Percentiles rank a stretch among this genome's conserved stretches.
These are phyloP conservation scores for Rotaria sp. DNA, from an alignment of 2,888 invertebrate species.

Conservation along the genomic window DNA sequence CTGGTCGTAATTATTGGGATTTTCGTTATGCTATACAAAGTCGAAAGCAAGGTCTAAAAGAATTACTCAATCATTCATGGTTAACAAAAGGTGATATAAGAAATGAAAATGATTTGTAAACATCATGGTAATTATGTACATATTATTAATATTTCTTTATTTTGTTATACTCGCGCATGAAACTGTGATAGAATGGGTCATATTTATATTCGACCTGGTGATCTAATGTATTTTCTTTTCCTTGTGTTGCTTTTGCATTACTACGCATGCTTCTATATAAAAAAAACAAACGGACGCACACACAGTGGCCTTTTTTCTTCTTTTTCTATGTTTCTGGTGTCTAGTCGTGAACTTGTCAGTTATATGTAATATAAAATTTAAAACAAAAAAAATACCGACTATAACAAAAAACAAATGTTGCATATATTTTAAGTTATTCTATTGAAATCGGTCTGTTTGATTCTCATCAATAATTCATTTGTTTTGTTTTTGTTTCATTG, in stretches of 20 bases:
- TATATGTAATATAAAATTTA: neutral
- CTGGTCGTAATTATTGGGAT: neutral
- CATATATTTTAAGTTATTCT: neutral
- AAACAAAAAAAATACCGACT: neutral
- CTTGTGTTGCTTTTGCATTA: neutral
- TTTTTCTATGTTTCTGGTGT: neutral
- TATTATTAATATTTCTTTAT: neutral
- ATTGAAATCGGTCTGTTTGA: neutral
- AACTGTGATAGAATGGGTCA: neutral
- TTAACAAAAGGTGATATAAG: neutral
- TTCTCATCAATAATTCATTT: neutral
- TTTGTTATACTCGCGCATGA: neutral
- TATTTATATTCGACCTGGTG: neutral
- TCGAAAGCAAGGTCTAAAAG: neutral
- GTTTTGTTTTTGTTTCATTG: neutral
- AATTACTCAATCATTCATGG: neutral
- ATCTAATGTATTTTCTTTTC: neutral
- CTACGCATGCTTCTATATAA: neutral
- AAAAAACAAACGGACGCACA: neutral
- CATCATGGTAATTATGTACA: neutral
- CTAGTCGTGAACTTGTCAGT: slow-evolving; percentile 11
- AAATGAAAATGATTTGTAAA: neutral
- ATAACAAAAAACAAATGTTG: neutral
- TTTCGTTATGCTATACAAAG: neutral
- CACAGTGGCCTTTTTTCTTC: neutral